phyloP scores from a whole-genome alignment of 2,888 invertebrate genomes.

The Drosophila birchii region DNA sequence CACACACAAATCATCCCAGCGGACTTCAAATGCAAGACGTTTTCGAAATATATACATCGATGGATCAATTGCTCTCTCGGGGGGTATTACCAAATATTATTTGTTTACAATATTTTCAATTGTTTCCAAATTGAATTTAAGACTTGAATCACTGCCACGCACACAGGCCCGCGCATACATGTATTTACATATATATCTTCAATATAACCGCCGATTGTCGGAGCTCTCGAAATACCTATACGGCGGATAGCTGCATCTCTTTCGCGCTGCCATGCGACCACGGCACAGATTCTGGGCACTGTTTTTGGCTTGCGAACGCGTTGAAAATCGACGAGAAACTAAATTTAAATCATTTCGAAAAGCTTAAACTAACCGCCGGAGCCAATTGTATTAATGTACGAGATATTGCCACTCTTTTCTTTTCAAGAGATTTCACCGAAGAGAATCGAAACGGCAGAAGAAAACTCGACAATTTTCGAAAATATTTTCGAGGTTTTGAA shows the following conservation, averaged over 20 bases:
- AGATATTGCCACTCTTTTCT: conserved; percentile 21
- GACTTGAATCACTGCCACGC: conserved; percentile 57
- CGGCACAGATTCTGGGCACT: conserved; percentile 35
- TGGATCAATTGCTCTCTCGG: conserved; percentile 31
- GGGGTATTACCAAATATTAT: conserved; percentile 43
- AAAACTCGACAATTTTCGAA: neutral
- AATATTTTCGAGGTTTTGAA: neutral
- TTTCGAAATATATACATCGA: conserved; percentile 23
- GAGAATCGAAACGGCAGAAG: neutral
- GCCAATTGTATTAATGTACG: conserved; percentile 8
- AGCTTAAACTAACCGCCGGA: conserved; percentile 56
- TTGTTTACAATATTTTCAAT: conserved; percentile 69
- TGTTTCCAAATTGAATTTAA: conserved; percentile 58
- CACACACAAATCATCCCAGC: conserved; percentile 48
- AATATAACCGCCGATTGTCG: conserved; percentile 71
- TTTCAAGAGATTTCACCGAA: conserved; percentile 15
- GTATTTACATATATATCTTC: conserved; percentile 56
- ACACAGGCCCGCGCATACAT: conserved; percentile 25
- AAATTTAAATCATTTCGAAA: conserved; percentile 72
- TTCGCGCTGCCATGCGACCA: conserved; percentile 64
- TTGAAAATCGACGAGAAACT: conserved; percentile 78
- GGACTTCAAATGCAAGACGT: conserved; percentile 58
- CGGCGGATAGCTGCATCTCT: conserved; percentile 73
- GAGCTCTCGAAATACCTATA: conserved; percentile 76
- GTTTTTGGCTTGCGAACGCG: conserved; percentile 61